These are phyloP conservation scores for Nanger granti DNA, from an alignment of 2,113 vertebrate genomes.

Conservation along the genomic window DNA sequence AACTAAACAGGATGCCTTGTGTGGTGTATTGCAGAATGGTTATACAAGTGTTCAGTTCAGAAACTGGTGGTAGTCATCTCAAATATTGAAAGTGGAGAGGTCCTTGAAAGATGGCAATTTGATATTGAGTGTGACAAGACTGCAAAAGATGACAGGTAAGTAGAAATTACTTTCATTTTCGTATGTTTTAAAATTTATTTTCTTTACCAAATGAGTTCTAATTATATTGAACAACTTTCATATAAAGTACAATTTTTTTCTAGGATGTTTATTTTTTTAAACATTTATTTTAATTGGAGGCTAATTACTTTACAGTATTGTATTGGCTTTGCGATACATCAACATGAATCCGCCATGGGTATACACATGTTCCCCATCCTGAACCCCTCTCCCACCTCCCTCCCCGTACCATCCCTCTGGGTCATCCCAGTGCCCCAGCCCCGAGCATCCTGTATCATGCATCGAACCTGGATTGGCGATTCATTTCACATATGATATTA, in stretches of 20 bases:
- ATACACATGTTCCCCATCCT: too few species aligned
- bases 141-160: slow-evolving; percentile 85
- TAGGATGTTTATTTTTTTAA: not conserved
- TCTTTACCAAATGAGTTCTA: not conserved
- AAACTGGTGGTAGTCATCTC: slow-evolving; percentile 95
- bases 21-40: slow-evolving; percentile 86
- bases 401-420: too few species aligned
- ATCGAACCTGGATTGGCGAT: too few species aligned
- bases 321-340: too few species aligned
- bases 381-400: too few species aligned
- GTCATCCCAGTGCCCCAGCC: too few species aligned
- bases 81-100: slow-evolving; percentile 88
- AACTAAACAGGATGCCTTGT: not conserved
- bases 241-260: not conserved
- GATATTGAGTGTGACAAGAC: slow-evolving; percentile 95
- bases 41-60: slow-evolving; percentile 92
- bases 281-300: too few species aligned
- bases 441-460: too few species aligned
- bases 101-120: slow-evolving; percentile 97
- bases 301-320: too few species aligned
- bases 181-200: not conserved
- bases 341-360: too few species aligned
- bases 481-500: too few species aligned
- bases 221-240: not conserved
- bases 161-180: not conserved